Evolutionary conservation across 2,888 invertebrate species (phyloP).

Genomic region (Pyrochroa serraticornis): DNA sequence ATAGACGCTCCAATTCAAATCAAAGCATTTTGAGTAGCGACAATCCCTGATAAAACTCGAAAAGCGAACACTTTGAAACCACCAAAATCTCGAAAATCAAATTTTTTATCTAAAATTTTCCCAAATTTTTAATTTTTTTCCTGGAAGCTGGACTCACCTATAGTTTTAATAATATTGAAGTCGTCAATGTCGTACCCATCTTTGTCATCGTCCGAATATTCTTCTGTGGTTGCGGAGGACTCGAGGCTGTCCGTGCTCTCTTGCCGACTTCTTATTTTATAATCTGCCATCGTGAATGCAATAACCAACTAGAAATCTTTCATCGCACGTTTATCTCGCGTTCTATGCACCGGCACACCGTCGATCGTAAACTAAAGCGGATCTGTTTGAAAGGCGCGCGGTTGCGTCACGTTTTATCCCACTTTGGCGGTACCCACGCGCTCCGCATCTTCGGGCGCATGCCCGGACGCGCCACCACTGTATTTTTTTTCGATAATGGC

Average conservation of each 20-base stretch:
- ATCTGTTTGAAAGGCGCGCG: conserved; percentile 36
- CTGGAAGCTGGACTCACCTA: no score
- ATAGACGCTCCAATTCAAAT: no score
- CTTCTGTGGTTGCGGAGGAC: conserved; percentile 61
- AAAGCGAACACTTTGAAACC: no score
- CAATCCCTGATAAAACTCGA: no score
- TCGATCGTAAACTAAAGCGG: conserved; percentile 31
- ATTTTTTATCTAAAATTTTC: no score
- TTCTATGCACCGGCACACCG: conserved; percentile 10
- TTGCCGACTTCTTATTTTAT: conserved; percentile 51
- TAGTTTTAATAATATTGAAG: conserved; percentile 85
- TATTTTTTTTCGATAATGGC: no score
- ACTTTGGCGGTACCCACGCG: conserved; percentile 31
- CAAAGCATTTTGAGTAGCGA: no score
- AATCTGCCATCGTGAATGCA: conserved; percentile 40
- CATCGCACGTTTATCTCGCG: conserved; percentile 21
- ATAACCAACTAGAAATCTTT: conserved; percentile 13
- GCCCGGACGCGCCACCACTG: background rate
- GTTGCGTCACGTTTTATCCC: conserved; percentile 21
- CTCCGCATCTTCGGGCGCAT: conserved; percentile 22
- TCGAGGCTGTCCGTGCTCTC: conserved; percentile 56
- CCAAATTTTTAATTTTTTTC: background rate
- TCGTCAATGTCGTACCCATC: conserved; percentile 70
- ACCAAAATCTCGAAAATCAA: no score
- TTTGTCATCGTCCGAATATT: conserved; percentile 63